phyloP scores from a whole-genome alignment of 2,797 vertebrate species.

The Chrysolophus pictus region DNA sequence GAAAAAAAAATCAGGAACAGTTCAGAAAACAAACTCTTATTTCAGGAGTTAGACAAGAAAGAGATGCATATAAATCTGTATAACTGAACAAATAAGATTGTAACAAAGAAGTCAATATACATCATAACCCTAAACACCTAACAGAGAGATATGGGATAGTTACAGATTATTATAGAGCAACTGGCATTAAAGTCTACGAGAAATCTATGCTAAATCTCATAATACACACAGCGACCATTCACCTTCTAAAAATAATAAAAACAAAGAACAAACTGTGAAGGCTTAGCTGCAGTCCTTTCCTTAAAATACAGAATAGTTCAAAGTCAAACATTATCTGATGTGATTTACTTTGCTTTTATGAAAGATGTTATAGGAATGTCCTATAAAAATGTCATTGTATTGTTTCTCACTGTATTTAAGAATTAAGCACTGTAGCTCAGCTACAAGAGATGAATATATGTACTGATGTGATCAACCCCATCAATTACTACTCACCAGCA shows the following conservation, averaged over 20 bases:
- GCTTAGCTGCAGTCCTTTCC: slow-evolving; percentile 64
- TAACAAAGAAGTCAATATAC: slow-evolving; percentile 68
- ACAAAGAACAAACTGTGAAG: slow-evolving; percentile 40
- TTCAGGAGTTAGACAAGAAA: slow-evolving; percentile 54
- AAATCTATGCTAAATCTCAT: slow-evolving; percentile 71
- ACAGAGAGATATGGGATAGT: slow-evolving; percentile 51
- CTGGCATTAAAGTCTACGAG: slow-evolving; percentile 56
- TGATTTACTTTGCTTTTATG: slow-evolving; percentile 75
- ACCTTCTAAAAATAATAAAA: slow-evolving; percentile 43
- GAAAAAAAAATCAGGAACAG: neutral
- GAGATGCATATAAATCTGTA: slow-evolving; percentile 67
- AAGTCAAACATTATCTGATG: slow-evolving; percentile 68
- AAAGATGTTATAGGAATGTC: slow-evolving; percentile 73
- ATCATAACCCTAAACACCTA: slow-evolving; percentile 59
- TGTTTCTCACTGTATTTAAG: slow-evolving; percentile 71
- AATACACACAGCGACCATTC: slow-evolving; percentile 30
- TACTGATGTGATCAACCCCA: slow-evolving; percentile 56
- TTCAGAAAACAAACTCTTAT: slow-evolving; percentile 53
- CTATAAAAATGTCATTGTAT: slow-evolving; percentile 72
- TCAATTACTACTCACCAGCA: slow-evolving; percentile 68
- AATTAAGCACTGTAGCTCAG: slow-evolving; percentile 67
- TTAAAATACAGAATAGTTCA: slow-evolving; percentile 59
- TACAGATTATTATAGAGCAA: slow-evolving; percentile 61
- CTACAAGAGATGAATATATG: slow-evolving; percentile 63
- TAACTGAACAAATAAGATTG: slow-evolving; percentile 66